Evolutionary conservation across 2,797 vertebrate genomes (phyloP), one percentile per base, ranked within the genome.

Genomic region (Ceryle rudis): DNA sequence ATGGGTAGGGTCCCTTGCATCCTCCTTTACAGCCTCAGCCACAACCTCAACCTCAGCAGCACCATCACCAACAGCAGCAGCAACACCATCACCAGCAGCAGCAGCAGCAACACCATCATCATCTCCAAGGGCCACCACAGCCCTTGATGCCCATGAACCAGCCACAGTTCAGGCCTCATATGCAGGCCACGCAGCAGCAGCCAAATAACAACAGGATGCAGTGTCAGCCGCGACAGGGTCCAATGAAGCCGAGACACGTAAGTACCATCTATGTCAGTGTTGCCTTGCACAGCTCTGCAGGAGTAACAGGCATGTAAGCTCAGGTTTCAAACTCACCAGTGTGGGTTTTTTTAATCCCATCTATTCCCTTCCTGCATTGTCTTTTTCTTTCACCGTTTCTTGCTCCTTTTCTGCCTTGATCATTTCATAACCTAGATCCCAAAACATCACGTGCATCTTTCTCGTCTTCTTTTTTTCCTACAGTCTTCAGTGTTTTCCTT

Each of bases 111-210:
- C 98, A 98, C 37, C 98, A 98, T 62, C 98, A 98, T 23, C 97
- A 99, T 67, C 96, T 98, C 57, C 98, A 98, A 81, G 98, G 98
- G n/a, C 98, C 98, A 19, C 99, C 98, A 5, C 98, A 98, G 88
- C 98, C 99, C 80, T 98, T 99, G 96, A 98, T 99, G 98, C 99
- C 99, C 85, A 98, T 99, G 87, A 98, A 98, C 73, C 99, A 99
- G 89, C 98, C 98, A n/a, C 98, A 97, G 91, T 99, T 99, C 97
- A 98, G 99, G 95, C 98, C 98, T 81, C 99, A 98, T 29, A 93
- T 98, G 41, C 99, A 98, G 77, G 91, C 98, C 67, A 94, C 98
- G 1, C 99, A 98, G 82, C 98, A 99, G 67, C 96, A 97, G 65
- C 96, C 97, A 87, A 98, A 98, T 96, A 98, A 96, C 92, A 98